phyloP scores from a whole-genome alignment of 2,113 vertebrate species.

The Corydoras maculifer region DNA sequence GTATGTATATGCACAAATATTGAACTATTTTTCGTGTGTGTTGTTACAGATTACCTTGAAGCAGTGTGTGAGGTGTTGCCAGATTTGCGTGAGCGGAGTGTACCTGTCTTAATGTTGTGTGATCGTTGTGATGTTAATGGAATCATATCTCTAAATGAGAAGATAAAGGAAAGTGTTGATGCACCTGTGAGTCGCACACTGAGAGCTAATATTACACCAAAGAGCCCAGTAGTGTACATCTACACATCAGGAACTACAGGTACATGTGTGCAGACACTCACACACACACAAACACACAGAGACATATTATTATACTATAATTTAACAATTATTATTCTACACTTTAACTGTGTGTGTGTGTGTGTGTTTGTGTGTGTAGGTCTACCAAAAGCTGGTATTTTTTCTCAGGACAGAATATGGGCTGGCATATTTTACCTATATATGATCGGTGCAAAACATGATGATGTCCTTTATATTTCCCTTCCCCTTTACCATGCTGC shows the following conservation, averaged over 20 bases:
- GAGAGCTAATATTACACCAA: conserved; percentile 59
- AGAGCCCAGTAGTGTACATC: conserved; percentile 66
- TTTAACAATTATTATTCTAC: too few relatives aligned
- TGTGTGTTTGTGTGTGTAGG: conserved; percentile 44
- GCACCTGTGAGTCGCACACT: conserved; percentile 60
- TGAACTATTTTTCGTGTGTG: too few relatives aligned
- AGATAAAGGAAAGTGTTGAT: conserved; percentile 64
- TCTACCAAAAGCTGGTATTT: conserved; percentile 66
- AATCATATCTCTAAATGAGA: conserved; percentile 62
- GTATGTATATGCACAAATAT: too few relatives aligned
- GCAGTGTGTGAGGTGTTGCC: conserved; percentile 74
- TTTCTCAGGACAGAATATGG: conserved; percentile 60
- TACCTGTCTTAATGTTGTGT: conserved; percentile 63
- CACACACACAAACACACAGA: too few relatives aligned
- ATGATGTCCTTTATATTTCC: conserved; percentile 64
- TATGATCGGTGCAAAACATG: conserved; percentile 14
- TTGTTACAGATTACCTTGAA: conserved; percentile 59
- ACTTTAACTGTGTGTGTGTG: background rate
- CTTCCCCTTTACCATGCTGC: conserved; percentile 75
- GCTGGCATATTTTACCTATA: background rate
- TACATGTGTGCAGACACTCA: conserved; percentile 38
- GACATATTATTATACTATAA: too few relatives aligned
- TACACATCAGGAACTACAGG: conserved; percentile 90
- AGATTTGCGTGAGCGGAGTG: conserved; percentile 60
- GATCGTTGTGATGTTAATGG: conserved; percentile 53